Evolutionary conservation across 2,113 vertebrate genomes (phyloP), one percentile per base, ranked within the genome.

Genomic region (Tetrax tetrax): DNA sequence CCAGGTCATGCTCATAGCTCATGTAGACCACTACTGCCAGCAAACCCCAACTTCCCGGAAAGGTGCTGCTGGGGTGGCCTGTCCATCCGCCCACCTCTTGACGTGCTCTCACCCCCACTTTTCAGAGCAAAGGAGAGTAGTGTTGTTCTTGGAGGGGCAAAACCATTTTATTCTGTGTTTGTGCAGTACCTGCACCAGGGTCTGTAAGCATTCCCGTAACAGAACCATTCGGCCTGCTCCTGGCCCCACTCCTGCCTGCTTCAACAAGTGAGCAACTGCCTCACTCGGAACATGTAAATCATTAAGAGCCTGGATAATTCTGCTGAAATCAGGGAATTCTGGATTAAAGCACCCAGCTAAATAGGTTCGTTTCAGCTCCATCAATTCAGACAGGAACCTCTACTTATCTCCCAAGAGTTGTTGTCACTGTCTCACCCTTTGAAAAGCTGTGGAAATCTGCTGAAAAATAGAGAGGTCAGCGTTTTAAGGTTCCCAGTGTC

Each of bases 1-100:
- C 41, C n/a, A 71, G 56, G 29, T 37, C 38, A 38, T 21, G 10
- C 19, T 43, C 21, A 3, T 38, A 51, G 41, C 45, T 83, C 54
- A 9, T 0, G 4, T 0, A 76, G 33, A 45, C 25, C 45, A 38
- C 9, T n/a, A 23, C 7, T 12, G 8, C 45, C 82, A 87, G 74
- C 10, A 53, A 82, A 37, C n/a, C 45, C 60, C 27, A 13, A 3
- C 28, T 4, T 61, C 31, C 6, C 5, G 2, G 31, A 22, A 35
- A 61, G 75, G 23, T 63, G 54, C 28, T 85, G 48, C 35, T 37
- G 59, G 53, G 33, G 57, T 23, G 43, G 24, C 21, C 35, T 29
- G 22, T 13, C 71, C 43, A 45, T 43, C n/a, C 1, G 3, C 16
- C 43, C 38, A 29, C 20, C 48, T 24, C 51, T 18, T 0, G 0